These are phyloP conservation scores for Cryptocephalus primarius DNA, from an alignment of 2,888 invertebrate species.

Conservation along the genomic window DNA sequence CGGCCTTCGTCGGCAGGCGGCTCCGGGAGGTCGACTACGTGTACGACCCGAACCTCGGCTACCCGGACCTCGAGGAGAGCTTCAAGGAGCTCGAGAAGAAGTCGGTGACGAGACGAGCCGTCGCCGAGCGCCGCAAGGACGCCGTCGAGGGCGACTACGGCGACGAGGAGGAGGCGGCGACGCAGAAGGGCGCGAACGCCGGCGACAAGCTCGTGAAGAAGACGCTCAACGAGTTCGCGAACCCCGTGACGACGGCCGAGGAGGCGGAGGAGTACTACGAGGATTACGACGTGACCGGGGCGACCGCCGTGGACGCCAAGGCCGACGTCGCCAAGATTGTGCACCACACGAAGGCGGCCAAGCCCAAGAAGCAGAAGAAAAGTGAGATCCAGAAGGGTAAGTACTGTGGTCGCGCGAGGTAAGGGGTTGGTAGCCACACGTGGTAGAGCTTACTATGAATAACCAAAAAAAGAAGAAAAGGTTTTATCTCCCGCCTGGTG, in stretches of 20 bases:
- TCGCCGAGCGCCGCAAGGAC: conserved; percentile 4
- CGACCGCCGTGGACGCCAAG: conserved; percentile 4
- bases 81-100: background rate
- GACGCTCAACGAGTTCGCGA: conserved; percentile 15
- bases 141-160: conserved; percentile 19
- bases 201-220: conserved; percentile 13
- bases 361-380: background rate
- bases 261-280: conserved; percentile 6
- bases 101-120: background rate
- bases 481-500: too few species aligned
- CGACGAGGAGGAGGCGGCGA: conserved; percentile 18
- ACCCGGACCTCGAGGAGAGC: conserved; percentile 5
- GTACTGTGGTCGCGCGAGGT: too few species aligned
- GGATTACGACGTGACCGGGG: conserved; percentile 7
- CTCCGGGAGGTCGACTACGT: conserved; percentile 13
- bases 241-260: conserved; percentile 10
- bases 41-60: conserved; percentile 12
- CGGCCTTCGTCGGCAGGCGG: conserved; percentile 9
- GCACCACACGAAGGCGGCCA: too few species aligned
- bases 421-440: too few species aligned
- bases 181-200: conserved; percentile 5
- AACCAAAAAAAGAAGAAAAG: too few species aligned
- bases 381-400: too few species aligned
- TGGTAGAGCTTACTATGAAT: too few species aligned
- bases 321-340: background rate